These are phyloP conservation scores for Hydrolagus affinis DNA, from an alignment of 2,113 vertebrate genomes.

Conservation along the genomic window DNA sequence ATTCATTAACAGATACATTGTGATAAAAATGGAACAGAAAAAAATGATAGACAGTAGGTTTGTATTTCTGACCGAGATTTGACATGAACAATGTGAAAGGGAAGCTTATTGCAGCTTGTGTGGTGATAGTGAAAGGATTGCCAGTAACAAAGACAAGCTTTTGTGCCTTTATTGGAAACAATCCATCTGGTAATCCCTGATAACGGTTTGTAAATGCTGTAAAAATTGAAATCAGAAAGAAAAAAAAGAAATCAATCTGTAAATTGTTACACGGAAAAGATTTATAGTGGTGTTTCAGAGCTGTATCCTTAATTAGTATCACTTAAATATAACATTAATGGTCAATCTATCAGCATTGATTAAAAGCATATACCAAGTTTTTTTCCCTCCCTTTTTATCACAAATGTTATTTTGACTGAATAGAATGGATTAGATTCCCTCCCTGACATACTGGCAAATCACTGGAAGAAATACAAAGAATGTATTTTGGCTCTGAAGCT, in stretches of 20 bases:
- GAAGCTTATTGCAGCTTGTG: neutral
- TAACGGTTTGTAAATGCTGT: neutral
- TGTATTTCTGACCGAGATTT: neutral
- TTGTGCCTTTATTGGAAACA: neutral
- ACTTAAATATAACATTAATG: neutral
- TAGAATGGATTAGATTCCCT: neutral
- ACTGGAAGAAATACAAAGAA: neutral
- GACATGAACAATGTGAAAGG: neutral
- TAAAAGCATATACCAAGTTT: neutral
- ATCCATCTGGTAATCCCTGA: slow-evolving; percentile 10
- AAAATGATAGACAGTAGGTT: neutral
- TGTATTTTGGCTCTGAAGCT: neutral
- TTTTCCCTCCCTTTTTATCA: neutral
- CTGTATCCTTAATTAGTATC: neutral
- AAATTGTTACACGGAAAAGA: neutral
- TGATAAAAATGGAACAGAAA: neutral
- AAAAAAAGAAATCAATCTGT: neutral
- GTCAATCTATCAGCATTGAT: neutral
- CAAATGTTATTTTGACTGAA: neutral
- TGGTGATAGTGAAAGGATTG: neutral
- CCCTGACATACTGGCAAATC: too few relatives aligned
- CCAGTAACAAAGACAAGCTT: neutral
- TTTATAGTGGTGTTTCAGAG: neutral
- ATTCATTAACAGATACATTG: neutral
- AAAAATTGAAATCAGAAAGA: neutral